These are phyloP conservation scores for Quiscalus mexicanus DNA, from an alignment of 2,113 vertebrate species.

Conservation along the genomic window DNA sequence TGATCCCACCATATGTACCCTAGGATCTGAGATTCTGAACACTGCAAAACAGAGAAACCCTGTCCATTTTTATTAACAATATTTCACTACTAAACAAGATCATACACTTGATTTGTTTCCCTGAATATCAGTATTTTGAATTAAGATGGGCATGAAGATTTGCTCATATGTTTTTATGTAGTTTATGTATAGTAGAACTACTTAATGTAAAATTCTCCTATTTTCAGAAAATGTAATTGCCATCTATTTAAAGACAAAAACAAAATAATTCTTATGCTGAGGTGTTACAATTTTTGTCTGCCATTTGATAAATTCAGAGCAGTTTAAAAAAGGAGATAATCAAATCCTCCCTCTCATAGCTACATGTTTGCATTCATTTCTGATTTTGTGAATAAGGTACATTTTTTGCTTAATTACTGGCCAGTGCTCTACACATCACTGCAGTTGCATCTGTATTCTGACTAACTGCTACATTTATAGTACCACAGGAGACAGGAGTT, in stretches of 20 bases:
- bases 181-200: background rate
- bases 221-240: background rate
- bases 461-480: background rate
- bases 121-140: background rate
- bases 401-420: background rate
- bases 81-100: background rate
- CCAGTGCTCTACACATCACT: background rate
- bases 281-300: background rate
- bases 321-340: background rate
- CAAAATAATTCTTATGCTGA: background rate
- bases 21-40: background rate
- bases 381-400: background rate
- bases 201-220: background rate
- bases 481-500: background rate
- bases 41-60: background rate
- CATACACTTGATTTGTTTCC: background rate
- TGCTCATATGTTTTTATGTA: background rate
- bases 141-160: background rate
- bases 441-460: background rate
- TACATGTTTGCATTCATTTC: background rate
- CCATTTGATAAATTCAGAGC: background rate
- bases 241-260: background rate
- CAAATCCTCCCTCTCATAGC: background rate
- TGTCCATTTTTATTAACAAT: background rate
- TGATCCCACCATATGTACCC: background rate